Conservation (phyloP, 2,888 invertebrate species). For the Cepaea hortensis region DNA sequence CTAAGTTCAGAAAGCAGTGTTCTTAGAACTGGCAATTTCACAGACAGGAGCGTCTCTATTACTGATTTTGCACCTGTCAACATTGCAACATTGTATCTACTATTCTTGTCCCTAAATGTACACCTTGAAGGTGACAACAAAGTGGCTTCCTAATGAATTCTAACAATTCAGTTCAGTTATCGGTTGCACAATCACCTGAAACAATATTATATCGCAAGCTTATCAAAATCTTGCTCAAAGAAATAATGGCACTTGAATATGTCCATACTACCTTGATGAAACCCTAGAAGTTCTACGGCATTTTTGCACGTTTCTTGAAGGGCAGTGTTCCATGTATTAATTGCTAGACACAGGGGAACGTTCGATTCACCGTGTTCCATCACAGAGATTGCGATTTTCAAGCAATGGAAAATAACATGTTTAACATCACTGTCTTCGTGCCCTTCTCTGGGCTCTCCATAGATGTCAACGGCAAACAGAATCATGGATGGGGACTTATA, state of each 20-base stretch:
- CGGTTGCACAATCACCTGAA: too few species aligned
- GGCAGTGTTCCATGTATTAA: background rate
- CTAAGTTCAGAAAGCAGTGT: too few species aligned
- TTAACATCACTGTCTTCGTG: background rate
- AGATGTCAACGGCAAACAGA: background rate
- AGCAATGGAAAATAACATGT: background rate
- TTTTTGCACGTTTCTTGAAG: background rate
- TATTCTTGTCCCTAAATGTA: too few species aligned
- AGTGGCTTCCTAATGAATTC: too few species aligned
- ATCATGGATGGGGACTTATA: constrained; percentile 1
- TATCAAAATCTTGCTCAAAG: constrained; percentile 34
- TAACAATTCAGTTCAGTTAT: too few species aligned
- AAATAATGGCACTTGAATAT: background rate
- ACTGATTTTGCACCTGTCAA: too few species aligned
- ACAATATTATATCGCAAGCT: background rate
- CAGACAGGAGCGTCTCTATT: too few species aligned
- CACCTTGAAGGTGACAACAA: too few species aligned
- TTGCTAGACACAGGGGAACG: background rate
- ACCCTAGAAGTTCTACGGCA: background rate
- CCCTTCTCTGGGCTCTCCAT: background rate
- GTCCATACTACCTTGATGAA: background rate
- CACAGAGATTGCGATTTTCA: background rate
- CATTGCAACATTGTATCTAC: too few species aligned
- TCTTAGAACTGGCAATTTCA: too few species aligned
- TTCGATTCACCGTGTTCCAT: background rate